Base-by-base conservation (phyloP, 1,140 invertebrate species). In the Drosophila malerkotliana region DNA sequence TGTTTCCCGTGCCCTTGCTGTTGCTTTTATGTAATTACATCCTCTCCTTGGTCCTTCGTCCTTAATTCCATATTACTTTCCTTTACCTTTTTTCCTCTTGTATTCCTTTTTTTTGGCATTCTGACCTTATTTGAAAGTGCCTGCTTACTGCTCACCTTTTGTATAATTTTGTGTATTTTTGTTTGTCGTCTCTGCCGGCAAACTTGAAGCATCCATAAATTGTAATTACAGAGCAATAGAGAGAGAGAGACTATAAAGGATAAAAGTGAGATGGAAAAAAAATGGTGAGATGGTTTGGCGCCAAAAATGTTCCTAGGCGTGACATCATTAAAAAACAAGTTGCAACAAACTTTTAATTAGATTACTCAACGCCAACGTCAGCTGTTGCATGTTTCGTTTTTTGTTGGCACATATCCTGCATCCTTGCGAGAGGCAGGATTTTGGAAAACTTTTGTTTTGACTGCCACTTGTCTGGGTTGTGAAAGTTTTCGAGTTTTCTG, bases 271-370 rank as follows among this genome's bases (percentile, higher is more conserved):
- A n/a, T 1, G 4, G 32, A n/a, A 18, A 28, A 24, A 7, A 9
- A 30, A 41, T n/a, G n/a, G n/a, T n/a, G n/a, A 30, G 52, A 44
- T 14, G 51, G 63, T 52, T 79, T 77, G 80, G 67, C 73, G 72
- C 77, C 81, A 85, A 84, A 84, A 28, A 80, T 41, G 47, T 59
- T 41, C 8, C 21, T 48, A 60, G 76, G 62, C 59, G 67, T 77
- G 63, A 80, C 81, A 77, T 80, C 72, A 69, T 77, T 63, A 64
- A 63, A 67, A 67, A 63, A 66, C 55, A 77, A 74, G 78, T 78
- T 81, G 69, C 64, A 81, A 60, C 69, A 87, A 87, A 85, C 68
- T 85, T 85, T 85, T 85, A 87, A 85, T 85, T 85, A 78, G 82
- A 87, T 85, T 87, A 87, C 73, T 74, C 76, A 68, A 72, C 60